These are phyloP conservation scores for Solenopsis fugax DNA, from an alignment of 1,140 invertebrate species.

Conservation along the genomic window DNA sequence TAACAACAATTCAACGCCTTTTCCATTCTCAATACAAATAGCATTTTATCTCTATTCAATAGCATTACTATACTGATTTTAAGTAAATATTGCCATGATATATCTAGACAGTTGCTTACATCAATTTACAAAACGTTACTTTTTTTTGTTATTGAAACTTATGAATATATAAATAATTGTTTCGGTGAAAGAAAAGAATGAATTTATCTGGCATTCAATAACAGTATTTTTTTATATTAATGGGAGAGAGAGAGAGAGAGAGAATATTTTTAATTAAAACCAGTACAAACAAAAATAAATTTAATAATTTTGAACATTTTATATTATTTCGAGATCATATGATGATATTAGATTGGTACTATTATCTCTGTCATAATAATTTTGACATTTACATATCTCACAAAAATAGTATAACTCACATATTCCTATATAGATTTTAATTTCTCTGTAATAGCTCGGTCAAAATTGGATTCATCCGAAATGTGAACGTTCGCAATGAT, in stretches of 20 bases:
- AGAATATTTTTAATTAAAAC: constrained; percentile 10
- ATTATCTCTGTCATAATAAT: background rate
- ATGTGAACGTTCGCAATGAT: background rate
- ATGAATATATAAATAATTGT: background rate
- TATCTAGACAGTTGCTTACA: background rate
- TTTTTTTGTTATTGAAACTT: background rate
- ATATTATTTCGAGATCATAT: background rate
- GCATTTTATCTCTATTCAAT: background rate
- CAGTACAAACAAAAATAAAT: background rate
- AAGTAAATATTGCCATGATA: background rate
- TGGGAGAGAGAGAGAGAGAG: background rate
- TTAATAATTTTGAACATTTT: background rate
- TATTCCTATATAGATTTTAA: background rate
- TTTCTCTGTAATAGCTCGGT: background rate
- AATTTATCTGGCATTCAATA: background rate
- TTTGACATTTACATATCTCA: background rate
- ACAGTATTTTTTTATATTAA: background rate
- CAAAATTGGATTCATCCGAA: background rate
- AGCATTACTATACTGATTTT: background rate
- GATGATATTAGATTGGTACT: background rate
- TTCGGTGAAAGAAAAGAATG: background rate
- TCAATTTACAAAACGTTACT: background rate
- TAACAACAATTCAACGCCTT: background rate
- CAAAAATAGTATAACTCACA: background rate
- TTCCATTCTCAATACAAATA: background rate